Percentiles rank a stretch among this genome's conserved stretches.
Conservation (phyloP, 2,113 vertebrate genomes). For the Vulpes vulpes region DNA sequence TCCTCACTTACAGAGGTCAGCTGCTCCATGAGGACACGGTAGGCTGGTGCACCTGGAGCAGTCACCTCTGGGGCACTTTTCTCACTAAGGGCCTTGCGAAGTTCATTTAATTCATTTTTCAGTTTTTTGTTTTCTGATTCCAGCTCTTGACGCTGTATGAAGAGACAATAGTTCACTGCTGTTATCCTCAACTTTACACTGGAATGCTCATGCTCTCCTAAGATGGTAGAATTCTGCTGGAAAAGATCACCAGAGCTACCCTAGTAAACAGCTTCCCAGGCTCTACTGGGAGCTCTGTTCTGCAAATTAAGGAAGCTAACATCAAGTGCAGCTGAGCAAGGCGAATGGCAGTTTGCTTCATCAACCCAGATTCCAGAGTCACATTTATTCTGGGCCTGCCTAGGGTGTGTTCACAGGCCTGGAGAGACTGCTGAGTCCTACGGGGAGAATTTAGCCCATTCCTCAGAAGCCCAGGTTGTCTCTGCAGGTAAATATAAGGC, state of each 20-base stretch:
- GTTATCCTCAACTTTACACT: background rate
- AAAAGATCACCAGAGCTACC: background rate
- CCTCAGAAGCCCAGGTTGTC: background rate
- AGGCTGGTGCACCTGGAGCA: conserved; percentile 94
- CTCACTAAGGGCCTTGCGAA: conserved; percentile 94
- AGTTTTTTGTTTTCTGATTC: conserved; percentile 99
- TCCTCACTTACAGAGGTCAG: conserved; percentile 96
- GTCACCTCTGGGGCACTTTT: conserved; percentile 89
- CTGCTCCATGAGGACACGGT: conserved; percentile 97
- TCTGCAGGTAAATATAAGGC: background rate
- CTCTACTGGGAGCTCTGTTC: rapidly evolving
- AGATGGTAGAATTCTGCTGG: background rate
- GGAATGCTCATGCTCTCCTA: background rate
- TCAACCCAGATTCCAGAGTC: conserved; percentile 52
- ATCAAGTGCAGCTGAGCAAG: background rate
- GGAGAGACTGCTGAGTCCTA: background rate
- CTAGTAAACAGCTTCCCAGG: background rate
- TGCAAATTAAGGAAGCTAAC: background rate
- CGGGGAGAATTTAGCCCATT: background rate
- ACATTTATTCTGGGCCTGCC: background rate
- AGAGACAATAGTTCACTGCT: conserved; percentile 22
- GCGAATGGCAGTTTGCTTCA: conserved; percentile 26
- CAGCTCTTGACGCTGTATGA: conserved; percentile 95
- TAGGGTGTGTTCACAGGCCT: background rate
- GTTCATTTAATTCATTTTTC: conserved; percentile 95